A percentile compares a stretch with the other conserved stretches of the same genome.
These are phyloP conservation scores for Synodontis membranacea DNA, from an alignment of 2,113 vertebrate genomes.

Conservation along the genomic window DNA sequence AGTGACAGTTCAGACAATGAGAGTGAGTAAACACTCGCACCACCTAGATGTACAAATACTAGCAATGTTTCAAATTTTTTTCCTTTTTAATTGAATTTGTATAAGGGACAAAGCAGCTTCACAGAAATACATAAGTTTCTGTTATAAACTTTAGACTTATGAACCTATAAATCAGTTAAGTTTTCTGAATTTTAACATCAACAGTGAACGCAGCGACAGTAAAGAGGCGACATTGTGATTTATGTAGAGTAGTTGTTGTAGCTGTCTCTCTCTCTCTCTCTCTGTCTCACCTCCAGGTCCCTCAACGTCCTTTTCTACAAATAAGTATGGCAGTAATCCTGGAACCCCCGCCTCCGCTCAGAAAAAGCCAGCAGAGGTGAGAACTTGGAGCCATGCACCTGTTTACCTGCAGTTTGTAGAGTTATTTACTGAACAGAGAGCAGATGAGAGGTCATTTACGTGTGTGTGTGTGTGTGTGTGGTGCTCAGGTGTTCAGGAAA, in stretches of 20 bases:
- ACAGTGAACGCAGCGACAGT: too few species aligned
- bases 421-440: neutral
- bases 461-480: neutral
- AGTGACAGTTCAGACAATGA: slow-evolving; percentile 99
- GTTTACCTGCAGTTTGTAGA: neutral
- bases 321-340: slow-evolving; percentile 85
- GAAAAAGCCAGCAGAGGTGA: slow-evolving; percentile 94
- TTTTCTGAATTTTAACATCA: too few species aligned
- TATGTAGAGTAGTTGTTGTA: neutral
- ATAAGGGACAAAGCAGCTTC: too few species aligned
- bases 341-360: slow-evolving; percentile 82
- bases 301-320: slow-evolving; percentile 89
- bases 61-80: neutral
- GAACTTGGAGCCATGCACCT: neutral
- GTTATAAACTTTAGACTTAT: too few species aligned
- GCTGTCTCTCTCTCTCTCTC: neutral
- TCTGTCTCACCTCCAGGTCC: slow-evolving; percentile 79
- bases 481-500: slow-evolving; percentile 90
- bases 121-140: too few species aligned
- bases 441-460: neutral
- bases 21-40: slow-evolving; percentile 78
- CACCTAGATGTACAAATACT: neutral
- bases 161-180: too few species aligned
- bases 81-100: too few species aligned
- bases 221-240: too few species aligned